Percentiles rank a stretch among this genome's conserved stretches.
phyloP scores from a whole-genome alignment of 2,888 invertebrate genomes.

The Argyresthia albistria region DNA sequence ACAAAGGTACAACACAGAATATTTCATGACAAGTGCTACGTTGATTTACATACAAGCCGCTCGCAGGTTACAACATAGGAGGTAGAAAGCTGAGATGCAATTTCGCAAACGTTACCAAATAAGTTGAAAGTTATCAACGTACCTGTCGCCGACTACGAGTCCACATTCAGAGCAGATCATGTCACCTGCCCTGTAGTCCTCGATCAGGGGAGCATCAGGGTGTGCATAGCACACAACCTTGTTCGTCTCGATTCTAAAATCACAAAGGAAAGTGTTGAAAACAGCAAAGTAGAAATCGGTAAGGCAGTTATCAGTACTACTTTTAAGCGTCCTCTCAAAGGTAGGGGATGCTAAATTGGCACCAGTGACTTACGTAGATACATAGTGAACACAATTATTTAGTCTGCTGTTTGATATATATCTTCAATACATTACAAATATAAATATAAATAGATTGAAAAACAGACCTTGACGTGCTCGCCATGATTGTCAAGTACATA shows the following conservation, averaged over 20 bases:
- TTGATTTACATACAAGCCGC: neutral
- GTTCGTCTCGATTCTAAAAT: conserved; percentile 78
- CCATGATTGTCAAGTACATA: conserved; percentile 67
- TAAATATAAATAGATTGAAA: conserved; percentile 45
- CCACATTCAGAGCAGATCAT: conserved; percentile 99
- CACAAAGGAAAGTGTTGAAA: conserved; percentile 43
- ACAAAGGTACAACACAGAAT: no score
- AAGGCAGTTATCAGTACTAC: conserved; percentile 7
- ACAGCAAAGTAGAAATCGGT: conserved; percentile 39
- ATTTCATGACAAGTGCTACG: no score
- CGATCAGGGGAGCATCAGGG: conserved; percentile 96
- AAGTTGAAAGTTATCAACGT: conserved; percentile 20
- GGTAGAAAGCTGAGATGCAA: conserved; percentile 24
- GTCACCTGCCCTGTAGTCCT: conserved; percentile 99
- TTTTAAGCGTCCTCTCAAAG: conserved; percentile 18
- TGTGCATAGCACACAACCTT: conserved; percentile 93
- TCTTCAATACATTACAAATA: conserved; percentile 26
- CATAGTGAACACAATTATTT: conserved; percentile 29
- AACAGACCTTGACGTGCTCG: conserved; percentile 78
- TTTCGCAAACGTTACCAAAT: conserved; percentile 37
- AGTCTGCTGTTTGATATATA: conserved; percentile 19
- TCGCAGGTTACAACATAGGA: neutral
- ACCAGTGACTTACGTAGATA: conserved; percentile 33
- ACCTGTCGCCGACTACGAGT: conserved; percentile 99
- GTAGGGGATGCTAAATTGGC: neutral